These are phyloP conservation scores for Chaetodon auriga DNA, from an alignment of 2,113 vertebrate species.

Conservation along the genomic window DNA sequence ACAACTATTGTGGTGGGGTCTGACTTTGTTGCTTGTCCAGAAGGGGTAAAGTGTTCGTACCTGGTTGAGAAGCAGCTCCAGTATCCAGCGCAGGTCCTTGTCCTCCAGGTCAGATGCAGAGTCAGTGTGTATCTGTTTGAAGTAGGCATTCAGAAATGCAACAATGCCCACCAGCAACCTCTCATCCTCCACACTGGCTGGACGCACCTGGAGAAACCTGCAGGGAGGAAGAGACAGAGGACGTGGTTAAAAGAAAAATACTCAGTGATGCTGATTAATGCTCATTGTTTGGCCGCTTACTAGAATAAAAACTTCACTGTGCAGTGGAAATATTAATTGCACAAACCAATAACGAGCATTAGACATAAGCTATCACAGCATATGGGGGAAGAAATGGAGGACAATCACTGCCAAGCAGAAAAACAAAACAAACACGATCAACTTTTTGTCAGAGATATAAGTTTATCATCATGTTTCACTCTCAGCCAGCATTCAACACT, in stretches of 20 bases:
- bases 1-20: conserved; percentile 3
- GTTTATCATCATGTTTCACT: background rate
- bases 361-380: background rate
- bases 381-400: background rate
- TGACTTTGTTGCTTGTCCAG: conserved; percentile 5
- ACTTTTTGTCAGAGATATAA: background rate
- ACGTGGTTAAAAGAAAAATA: background rate
- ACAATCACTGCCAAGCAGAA: background rate
- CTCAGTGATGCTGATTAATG: background rate
- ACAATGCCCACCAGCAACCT: conserved; percentile 91
- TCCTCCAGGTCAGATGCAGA: conserved; percentile 75
- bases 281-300: background rate
- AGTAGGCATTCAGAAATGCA: conserved; percentile 90
- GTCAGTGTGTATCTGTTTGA: conserved; percentile 80
- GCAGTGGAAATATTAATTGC: background rate
- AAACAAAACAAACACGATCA: background rate
- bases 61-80: conserved; percentile 90
- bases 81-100: conserved; percentile 89
- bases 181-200: conserved; percentile 92
- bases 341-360: background rate
- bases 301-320: background rate
- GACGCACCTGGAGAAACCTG: conserved; percentile 95
- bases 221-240: conserved; percentile 28
- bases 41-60: conserved; percentile 74
- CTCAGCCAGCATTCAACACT: background rate